Base-by-base conservation (phyloP, 1,140 invertebrate species). In the Pararge aegeria region DNA sequence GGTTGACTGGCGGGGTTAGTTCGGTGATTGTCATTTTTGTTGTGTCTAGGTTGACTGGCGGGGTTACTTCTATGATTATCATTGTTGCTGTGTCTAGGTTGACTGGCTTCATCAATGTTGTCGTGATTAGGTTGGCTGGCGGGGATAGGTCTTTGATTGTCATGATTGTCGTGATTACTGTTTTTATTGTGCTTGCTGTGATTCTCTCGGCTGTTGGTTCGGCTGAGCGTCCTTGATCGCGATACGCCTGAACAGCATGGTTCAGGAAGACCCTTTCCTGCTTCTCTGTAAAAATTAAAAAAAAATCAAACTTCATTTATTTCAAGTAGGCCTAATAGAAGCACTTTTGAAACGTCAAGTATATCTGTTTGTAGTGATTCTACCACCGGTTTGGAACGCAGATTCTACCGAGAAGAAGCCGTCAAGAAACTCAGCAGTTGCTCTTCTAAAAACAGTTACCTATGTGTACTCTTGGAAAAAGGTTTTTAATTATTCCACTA, bases 241-340 rank as follows among this genome's bases (percentile, higher is more conserved):
- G 49, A 42, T 15, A 63, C 19, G 5, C 53, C 56, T 0, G 65
- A 67, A 37, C 53, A 54, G 15, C 56, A 44, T 1, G 61, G 52
- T 16, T 56, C 63, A 0, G 13, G 21, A 6, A 30, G 51, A 37
- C 37, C 30, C 6, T 19, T 19, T 51, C 9, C 57, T 0, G 53
- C 16, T 48, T 65, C 62, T 21, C 66, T 61, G 51, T 16, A 21
- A 15, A n/a, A n/a, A n/a, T n/a, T n/a, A n/a, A n/a, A n/a, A n/a
- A n/a, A n/a, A n/a, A n/a, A n/a, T n/a, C n/a, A n/a, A n/a, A n/a
- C n/a, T n/a, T n/a, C n/a, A n/a, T n/a, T n/a, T n/a, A n/a, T n/a
- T n/a, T n/a, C n/a, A n/a, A n/a, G n/a, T n/a, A n/a, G n/a, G n/a
- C n/a, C n/a, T n/a, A n/a, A n/a, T n/a, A n/a, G n/a, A n/a, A n/a